Base-by-base conservation (phyloP, 2,888 invertebrate species). In the Orthosia gracilis region DNA sequence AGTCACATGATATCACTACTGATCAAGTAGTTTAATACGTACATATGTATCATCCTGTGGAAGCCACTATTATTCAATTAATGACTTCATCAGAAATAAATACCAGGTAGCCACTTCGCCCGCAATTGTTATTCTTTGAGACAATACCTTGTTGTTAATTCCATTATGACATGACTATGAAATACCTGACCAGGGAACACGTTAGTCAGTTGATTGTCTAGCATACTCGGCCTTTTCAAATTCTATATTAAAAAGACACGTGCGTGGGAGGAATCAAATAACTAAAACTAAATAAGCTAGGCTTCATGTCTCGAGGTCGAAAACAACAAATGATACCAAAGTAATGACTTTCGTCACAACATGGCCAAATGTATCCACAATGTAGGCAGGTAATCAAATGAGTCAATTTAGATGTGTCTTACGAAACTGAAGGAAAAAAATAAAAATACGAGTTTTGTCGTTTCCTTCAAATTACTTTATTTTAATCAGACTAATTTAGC, bases 241-340 rank as follows among this genome's bases (percentile, higher is more conserved):
- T 54, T 31, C 45, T 70, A 52, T 52, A 69, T 62, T 57, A 72
- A 74, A 61, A 72, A 31, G 1, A 64, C 52, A 69, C 55, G 69
- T 80, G 87, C 64, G 89, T 87, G 78, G 87, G 88, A 66, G 77
- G 79, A 76, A 81, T 72, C 73, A 76, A 83, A 85, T 73, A 80
- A 75, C 70, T 81, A 81, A 79, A 83, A 82, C 82, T 74, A 76
- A 83, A 88, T 86, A 83, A 78, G 74, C 80, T 84, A 78, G 86
- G 80, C 71, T 75, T 76, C 73, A 69, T 64, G 77, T 69, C 65
- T 81, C 84, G 80, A 90, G 88, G 88, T 79, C 80, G 65, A 65
- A 80, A 71, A 74, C 64, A 64, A 61, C 58, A 77, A 78, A 79
- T 77, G 65, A 78, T 76, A 72, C 66, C 62, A 71, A 80, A 76